Conservation (phyloP, 2,888 invertebrate genomes). For the Conchocele bisecta region DNA sequence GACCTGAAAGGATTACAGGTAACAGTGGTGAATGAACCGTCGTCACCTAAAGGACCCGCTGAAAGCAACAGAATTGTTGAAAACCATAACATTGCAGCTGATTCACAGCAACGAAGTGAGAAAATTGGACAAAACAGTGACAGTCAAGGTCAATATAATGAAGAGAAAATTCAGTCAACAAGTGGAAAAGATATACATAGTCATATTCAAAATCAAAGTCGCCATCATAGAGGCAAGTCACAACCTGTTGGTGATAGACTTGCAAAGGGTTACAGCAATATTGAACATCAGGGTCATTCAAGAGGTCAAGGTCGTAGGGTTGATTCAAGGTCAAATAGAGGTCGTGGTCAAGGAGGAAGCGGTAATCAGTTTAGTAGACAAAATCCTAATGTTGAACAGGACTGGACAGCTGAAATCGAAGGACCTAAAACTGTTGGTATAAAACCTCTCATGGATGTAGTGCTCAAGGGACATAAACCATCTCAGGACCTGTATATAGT, state of each 20-base stretch:
- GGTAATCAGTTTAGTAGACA: not conserved
- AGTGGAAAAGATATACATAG: not conserved
- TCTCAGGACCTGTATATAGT: conserved; percentile 49
- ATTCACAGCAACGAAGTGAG: conserved; percentile 9
- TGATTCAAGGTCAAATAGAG: conserved; percentile 41
- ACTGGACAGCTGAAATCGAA: too few species aligned
- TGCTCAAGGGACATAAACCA: conserved; percentile 8
- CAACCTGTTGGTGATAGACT: not conserved
- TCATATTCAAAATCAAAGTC: not conserved
- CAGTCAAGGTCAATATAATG: conserved; percentile 8
- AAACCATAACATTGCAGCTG: conserved; percentile 17
- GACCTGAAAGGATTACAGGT: conserved; percentile 68
- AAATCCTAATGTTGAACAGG: too few species aligned
- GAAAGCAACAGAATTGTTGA: not conserved
- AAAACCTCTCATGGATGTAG: too few species aligned
- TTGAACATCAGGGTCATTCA: conserved; percentile 44
- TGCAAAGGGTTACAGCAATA: conserved; percentile 10
- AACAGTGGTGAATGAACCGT: conserved; percentile 63
- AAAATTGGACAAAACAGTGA: conserved; percentile 9
- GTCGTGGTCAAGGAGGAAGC: conserved; percentile 26
- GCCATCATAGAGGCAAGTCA: not conserved
- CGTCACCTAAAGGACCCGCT: not conserved
- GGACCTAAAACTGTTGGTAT: too few species aligned
- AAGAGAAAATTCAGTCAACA: too few species aligned
- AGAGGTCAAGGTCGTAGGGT: conserved; percentile 48